A percentile compares a stretch with the other conserved stretches of the same genome.
Conservation (phyloP, 2,113 vertebrate genomes). For the Struthio camelus region DNA sequence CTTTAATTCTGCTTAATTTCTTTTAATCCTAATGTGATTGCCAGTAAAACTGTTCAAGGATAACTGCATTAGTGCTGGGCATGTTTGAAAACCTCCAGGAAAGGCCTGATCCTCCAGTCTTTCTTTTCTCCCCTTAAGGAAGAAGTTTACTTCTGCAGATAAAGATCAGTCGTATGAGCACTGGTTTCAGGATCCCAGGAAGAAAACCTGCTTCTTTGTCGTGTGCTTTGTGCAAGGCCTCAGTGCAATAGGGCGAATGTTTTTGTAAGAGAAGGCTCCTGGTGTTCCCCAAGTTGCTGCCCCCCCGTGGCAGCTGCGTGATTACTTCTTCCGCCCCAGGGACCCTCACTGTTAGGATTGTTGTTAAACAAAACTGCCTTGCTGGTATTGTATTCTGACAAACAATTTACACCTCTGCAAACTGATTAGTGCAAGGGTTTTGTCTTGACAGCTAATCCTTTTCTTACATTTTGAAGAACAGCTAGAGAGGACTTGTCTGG, state of each 20-base stretch:
- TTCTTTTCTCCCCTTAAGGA: neutral
- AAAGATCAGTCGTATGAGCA: rapidly evolving
- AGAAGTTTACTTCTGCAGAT: neutral
- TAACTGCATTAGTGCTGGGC: rapidly evolving
- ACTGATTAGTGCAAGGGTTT: constrained; percentile 49
- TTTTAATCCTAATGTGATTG: neutral
- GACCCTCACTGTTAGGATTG: constrained; percentile 53
- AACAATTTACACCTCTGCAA: constrained; percentile 69
- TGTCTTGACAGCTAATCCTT: constrained; percentile 61
- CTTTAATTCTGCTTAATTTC: neutral
- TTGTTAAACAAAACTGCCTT: constrained; percentile 64
- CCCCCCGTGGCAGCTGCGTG: neutral
- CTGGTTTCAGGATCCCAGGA: neutral
- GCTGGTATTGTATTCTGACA: constrained; percentile 63
- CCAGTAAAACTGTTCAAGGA: neutral
- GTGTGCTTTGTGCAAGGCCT: neutral
- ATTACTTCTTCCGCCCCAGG: constrained; percentile 54
- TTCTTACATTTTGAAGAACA: constrained; percentile 58
- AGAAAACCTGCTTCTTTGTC: neutral
- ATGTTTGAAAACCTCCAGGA: neutral
- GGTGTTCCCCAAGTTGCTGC: constrained; percentile 46
- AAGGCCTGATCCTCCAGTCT: neutral
- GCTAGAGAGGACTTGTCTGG: constrained; percentile 1
- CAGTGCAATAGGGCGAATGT: neutral
- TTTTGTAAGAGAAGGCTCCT: constrained; percentile 22